Conservation (phyloP, 2,113 vertebrate species). For the Sinocyclocheilus anshuiensis region DNA sequence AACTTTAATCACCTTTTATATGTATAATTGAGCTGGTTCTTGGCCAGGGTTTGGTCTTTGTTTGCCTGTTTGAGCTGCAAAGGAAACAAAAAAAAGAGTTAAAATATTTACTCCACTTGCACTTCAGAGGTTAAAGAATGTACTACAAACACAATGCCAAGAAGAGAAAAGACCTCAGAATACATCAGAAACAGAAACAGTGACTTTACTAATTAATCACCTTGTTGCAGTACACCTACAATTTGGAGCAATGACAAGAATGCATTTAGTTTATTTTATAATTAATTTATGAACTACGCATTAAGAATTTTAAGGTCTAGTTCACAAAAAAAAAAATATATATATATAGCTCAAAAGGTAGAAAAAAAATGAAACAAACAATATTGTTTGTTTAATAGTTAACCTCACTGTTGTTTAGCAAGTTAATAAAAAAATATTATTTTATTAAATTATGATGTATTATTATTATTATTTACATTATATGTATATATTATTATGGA, state of each 20-base stretch:
- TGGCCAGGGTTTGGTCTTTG: slow-evolving; percentile 77
- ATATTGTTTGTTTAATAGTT: not conserved
- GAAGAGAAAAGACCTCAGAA: not conserved
- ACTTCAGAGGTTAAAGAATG: not conserved
- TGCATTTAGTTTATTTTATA: slow-evolving; percentile 13
- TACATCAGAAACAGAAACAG: slow-evolving; percentile 1
- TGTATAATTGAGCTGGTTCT: slow-evolving; percentile 69
- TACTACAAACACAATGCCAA: not conserved
- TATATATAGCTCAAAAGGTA: not conserved
- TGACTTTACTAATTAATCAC: slow-evolving; percentile 19
- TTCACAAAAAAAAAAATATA: not conserved
- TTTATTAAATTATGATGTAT: not conserved
- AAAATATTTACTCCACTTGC: not conserved
- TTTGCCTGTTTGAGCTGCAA: slow-evolving; percentile 80
- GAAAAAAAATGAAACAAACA: not conserved
- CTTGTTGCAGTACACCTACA: not conserved
- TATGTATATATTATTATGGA: not conserved
- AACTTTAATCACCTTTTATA: slow-evolving; percentile 79
- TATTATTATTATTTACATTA: not conserved
- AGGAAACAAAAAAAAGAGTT: slow-evolving; percentile 23
- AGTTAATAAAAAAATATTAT: not conserved
- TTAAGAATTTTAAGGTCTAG: slow-evolving; percentile 24
- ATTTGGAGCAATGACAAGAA: not conserved
- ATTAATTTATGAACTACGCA: slow-evolving; percentile 1
- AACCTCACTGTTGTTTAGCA: not conserved